Conservation (phyloP, 2,888 invertebrate species). For the Thumatha senex region DNA sequence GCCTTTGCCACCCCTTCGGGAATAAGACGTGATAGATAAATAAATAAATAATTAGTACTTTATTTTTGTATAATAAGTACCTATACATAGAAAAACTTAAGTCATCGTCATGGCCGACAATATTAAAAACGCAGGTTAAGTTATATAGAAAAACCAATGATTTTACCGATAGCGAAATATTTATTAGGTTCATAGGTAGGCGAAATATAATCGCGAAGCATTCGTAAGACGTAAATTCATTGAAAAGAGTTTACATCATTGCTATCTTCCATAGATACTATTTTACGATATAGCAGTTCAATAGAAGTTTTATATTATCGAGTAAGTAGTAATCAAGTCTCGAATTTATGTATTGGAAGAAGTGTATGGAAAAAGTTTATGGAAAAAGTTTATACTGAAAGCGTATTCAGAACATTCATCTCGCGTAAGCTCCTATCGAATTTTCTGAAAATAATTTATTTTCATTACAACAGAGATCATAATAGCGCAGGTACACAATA, state of each 20-base stretch:
- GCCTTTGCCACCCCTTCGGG: too few species aligned
- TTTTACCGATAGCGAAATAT: too few species aligned
- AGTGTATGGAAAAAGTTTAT: slow-evolving; percentile 63
- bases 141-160: too few species aligned
- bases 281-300: slow-evolving; percentile 35
- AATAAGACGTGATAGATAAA: too few species aligned
- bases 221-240: slow-evolving; percentile 19
- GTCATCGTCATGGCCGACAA: too few species aligned
- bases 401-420: slow-evolving; percentile 35
- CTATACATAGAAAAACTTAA: too few species aligned
- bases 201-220: too few species aligned
- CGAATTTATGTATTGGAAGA: slow-evolving; percentile 65
- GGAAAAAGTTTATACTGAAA: slow-evolving; percentile 54
- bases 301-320: slow-evolving; percentile 35
- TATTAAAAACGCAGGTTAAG: too few species aligned
- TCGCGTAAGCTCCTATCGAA: slow-evolving; percentile 27
- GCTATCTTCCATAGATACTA: slow-evolving; percentile 15
- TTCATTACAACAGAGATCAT: slow-evolving; percentile 21
- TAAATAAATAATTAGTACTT: too few species aligned
- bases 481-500: slow-evolving; percentile 33
- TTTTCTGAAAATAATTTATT: slow-evolving; percentile 15
- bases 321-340: slow-evolving; percentile 51
- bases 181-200: too few species aligned
- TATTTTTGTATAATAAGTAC: too few species aligned
- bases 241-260: too few species aligned